Evolutionary conservation across 2,797 vertebrate genomes (phyloP).

Genomic region (Hylomyscus alleni): DNA sequence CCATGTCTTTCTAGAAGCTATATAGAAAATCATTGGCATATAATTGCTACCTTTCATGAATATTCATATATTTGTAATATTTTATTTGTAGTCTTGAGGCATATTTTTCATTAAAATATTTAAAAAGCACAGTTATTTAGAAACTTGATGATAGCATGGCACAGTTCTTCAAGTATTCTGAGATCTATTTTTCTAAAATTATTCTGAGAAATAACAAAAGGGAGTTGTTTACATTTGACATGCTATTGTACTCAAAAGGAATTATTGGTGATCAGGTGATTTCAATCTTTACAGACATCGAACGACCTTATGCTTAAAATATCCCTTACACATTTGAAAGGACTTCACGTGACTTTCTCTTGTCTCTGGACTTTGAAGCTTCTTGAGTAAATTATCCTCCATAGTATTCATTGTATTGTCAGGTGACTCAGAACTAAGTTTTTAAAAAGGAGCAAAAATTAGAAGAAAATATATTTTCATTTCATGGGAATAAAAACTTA

Average conservation of each 20-base stretch:
- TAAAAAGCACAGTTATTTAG: slow-evolving; percentile 54
- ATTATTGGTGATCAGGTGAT: slow-evolving; percentile 55
- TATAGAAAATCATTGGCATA: slow-evolving; percentile 68
- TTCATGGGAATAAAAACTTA: slow-evolving; percentile 2
- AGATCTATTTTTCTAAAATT: slow-evolving; percentile 44
- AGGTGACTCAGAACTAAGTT: background rate
- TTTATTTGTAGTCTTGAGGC: slow-evolving; percentile 63
- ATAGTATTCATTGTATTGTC: background rate
- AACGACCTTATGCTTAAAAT: slow-evolving; percentile 59
- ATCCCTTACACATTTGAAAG: slow-evolving; percentile 32
- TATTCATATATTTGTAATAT: slow-evolving; percentile 60
- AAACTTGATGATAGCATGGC: background rate
- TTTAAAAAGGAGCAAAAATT: background rate
- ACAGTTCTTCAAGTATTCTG: slow-evolving; percentile 59
- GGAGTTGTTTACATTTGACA: slow-evolving; percentile 62
- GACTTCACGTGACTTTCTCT: background rate
- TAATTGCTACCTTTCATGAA: slow-evolving; percentile 69
- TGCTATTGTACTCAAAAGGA: slow-evolving; percentile 41
- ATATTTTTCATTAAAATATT: slow-evolving; percentile 75
- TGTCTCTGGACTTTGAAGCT: background rate
- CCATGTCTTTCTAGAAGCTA: slow-evolving; percentile 57
- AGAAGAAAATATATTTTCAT: background rate
- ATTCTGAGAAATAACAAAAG: slow-evolving; percentile 61
- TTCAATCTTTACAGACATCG: slow-evolving; percentile 15
- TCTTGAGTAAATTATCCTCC: background rate